Evolutionary conservation across 2,888 invertebrate genomes (phyloP), one percentile per base, ranked within the genome.

Genomic region (Drosophila meridionalis): DNA sequence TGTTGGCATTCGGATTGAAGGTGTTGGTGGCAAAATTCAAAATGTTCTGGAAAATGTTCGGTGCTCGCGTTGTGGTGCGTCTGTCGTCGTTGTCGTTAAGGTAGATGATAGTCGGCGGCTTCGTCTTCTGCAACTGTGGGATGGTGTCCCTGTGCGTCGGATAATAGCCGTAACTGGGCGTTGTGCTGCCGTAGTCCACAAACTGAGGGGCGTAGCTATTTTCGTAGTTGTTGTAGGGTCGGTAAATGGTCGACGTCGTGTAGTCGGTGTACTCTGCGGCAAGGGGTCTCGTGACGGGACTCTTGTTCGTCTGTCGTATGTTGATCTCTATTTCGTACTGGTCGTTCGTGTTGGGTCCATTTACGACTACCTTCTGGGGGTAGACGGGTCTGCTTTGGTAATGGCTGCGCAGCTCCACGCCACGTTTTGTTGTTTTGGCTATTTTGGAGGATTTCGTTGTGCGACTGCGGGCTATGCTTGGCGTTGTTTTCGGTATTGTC

Each of bases 261-360:
- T 87, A 90, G 14, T 87, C 87, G 20, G 45, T 52, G 30, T 66
- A 73, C 4, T 70, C 77, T 4, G 69, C 7, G 36, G 70, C 61
- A 2, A 73, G 26, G 0, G 89, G 90, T 61, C 71, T 69, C 2
- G 68, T 50, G 26, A 61, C 45, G 55, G 85, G 83, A 40, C 74
- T 87, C 63, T 91, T 91, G 65, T 92, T 92, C 5, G 92, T 91
- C 69, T 92, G 93, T 82, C 92, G 76, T 53, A 93, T 93, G 62
- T 93, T 93, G 7, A 93, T 93, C 81, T 93, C 93, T 40, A 93
- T 93, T 82, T 93, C 92, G 71, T 93, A 93, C 36, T 92, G 92
- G 63, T 92, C 91, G 2, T 48, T 80, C 6, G 91, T 69, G 42
- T 87, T 88, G 0, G 91, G 90, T 69, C 91, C 87, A 59, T 90